phyloP scores from a whole-genome alignment of 2,797 vertebrate genomes.

The Morus bassanus region DNA sequence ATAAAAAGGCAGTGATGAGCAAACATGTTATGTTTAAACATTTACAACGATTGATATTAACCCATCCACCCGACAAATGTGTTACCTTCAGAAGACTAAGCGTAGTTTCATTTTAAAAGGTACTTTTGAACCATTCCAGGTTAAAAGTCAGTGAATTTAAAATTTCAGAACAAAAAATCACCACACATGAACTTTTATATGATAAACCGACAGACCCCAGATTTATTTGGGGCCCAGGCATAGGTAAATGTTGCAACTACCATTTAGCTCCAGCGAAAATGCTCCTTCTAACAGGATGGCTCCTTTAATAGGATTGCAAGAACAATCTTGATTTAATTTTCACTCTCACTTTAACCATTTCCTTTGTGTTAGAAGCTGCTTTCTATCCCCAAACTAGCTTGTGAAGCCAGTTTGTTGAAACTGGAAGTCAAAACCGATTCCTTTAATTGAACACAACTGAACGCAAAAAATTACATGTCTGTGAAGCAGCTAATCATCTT shows the following conservation, averaged over 20 bases:
- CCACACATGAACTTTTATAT: background rate
- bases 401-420: background rate
- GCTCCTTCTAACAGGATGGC: background rate
- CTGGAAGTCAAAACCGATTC: background rate
- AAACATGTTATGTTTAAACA: background rate
- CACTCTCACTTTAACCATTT: background rate
- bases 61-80: background rate
- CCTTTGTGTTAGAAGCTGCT: background rate
- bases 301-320: background rate
- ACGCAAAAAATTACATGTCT: background rate
- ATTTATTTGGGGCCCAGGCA: background rate
- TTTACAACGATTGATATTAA: background rate
- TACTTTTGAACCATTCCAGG: background rate
- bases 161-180: background rate
- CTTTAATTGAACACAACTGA: background rate
- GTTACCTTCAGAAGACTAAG: background rate
- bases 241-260: background rate
- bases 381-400: background rate
- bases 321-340: background rate
- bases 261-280: background rate
- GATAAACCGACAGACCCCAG: background rate
- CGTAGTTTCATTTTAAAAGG: background rate
- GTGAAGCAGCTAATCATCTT: background rate
- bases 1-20: background rate
- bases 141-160: background rate